These are phyloP conservation scores for Lonchura striata DNA, from an alignment of 2,113 vertebrate genomes.

Conservation along the genomic window DNA sequence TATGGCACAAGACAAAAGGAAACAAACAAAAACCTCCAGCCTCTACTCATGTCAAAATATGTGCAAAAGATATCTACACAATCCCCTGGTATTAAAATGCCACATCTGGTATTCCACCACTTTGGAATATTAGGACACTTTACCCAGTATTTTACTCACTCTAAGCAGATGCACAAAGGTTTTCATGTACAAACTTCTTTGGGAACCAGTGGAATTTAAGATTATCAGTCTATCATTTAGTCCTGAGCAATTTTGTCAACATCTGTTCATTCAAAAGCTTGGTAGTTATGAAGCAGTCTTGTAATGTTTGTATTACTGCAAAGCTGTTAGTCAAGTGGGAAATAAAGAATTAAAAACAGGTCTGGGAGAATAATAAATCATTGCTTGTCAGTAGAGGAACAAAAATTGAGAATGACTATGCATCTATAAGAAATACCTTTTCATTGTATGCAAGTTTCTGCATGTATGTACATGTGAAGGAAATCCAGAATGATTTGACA, in stretches of 20 bases:
- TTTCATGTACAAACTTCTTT: background rate
- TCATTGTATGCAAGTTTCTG: background rate
- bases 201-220: background rate
- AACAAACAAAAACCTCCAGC: accelerated
- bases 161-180: background rate
- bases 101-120: background rate
- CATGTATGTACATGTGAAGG: background rate
- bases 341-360: background rate
- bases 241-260: background rate
- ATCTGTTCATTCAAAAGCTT: background rate
- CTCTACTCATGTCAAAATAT: background rate
- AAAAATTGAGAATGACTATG: background rate
- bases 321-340: background rate
- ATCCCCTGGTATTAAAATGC: background rate
- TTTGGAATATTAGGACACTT: background rate
- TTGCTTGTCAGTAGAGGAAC: background rate
- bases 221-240: background rate
- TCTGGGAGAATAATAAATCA: background rate
- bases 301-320: background rate
- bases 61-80: background rate
- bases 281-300: background rate
- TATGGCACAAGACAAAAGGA: background rate
- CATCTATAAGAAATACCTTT: background rate
- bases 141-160: background rate
- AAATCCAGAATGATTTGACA: background rate